Evolutionary conservation across 2,888 invertebrate species (phyloP).

Genomic region (Heliconius aoede): DNA sequence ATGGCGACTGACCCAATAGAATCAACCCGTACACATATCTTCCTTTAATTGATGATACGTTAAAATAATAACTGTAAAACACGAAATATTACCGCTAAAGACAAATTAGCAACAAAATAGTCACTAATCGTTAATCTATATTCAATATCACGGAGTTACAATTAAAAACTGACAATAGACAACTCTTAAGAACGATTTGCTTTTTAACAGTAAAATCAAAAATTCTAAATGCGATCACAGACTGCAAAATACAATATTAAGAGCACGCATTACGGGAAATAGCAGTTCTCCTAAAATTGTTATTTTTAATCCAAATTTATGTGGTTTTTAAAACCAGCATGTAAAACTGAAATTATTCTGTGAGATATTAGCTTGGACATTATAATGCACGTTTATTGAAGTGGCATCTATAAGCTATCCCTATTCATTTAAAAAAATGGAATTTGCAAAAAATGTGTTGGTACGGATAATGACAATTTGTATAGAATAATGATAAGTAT

Average conservation of each 20-base stretch:
- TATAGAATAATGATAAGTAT: too few species aligned
- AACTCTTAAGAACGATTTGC: not conserved
- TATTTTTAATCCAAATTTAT: too few species aligned
- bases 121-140: not conserved
- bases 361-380: too few species aligned
- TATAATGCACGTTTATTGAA: too few species aligned
- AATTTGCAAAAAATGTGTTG: too few species aligned
- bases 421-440: too few species aligned
- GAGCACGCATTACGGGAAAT: too few species aligned
- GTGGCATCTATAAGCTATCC: too few species aligned
- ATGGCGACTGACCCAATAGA: slow-evolving; percentile 56
- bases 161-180: not conserved
- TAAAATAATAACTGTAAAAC: slow-evolving; percentile 7
- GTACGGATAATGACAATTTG: too few species aligned
- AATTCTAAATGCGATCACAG: not conserved
- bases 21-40: slow-evolving; percentile 8
- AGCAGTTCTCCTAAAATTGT: too few species aligned
- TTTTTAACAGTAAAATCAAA: not conserved
- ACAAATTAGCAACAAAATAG: not conserved
- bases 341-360: too few species aligned
- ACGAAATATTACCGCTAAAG: not conserved
- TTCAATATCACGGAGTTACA: not conserved
- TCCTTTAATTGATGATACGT: slow-evolving; percentile 25
- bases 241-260: not conserved
- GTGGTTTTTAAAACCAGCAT: too few species aligned